A percentile compares a stretch with the other conserved stretches of the same genome.
Evolutionary conservation across 2,888 invertebrate genomes (phyloP).

Genomic region (Microctonus brassicae): DNA sequence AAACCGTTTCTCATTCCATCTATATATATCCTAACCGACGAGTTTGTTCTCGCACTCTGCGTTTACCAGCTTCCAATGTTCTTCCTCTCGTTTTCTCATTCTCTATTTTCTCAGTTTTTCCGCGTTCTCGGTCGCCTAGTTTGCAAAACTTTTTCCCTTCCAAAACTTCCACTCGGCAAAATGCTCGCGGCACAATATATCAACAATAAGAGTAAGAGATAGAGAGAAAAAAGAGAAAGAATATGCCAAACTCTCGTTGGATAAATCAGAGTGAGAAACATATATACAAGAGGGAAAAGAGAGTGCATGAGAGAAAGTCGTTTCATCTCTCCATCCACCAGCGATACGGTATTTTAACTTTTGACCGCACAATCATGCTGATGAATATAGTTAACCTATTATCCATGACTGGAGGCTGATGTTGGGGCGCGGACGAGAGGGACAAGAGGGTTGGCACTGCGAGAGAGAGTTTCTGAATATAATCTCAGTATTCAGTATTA

Average conservation of each 20-base stretch:
- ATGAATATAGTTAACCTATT: constrained; percentile 27
- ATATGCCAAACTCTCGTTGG: constrained; percentile 14
- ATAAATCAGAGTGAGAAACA: constrained; percentile 19
- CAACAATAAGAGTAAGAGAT: constrained; percentile 15
- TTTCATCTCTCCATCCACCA: constrained; percentile 7
- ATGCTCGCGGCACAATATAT: constrained; percentile 9
- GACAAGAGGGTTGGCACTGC: neutral
- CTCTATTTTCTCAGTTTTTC: constrained; percentile 16
- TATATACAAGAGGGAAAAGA: constrained; percentile 13
- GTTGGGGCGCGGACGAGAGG: neutral
- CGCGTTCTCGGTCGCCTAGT: neutral
- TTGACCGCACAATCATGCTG: constrained; percentile 20
- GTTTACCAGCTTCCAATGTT: constrained; percentile 33
- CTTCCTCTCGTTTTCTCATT: constrained; percentile 30
- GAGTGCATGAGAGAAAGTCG: neutral
- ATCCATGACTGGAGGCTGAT: constrained; percentile 17
- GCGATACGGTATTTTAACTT: constrained; percentile 31
- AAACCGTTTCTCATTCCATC: constrained; percentile 47
- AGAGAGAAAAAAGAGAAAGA: constrained; percentile 26
- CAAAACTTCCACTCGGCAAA: constrained; percentile 36
- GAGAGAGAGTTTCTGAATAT: neutral
- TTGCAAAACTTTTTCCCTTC: constrained; percentile 23
- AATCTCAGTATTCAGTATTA: neutral
- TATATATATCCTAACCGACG: neutral
- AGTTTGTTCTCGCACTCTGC: neutral